phyloP scores from a whole-genome alignment of 2,888 invertebrate species.

The Dyspetes luteomarginatus region DNA sequence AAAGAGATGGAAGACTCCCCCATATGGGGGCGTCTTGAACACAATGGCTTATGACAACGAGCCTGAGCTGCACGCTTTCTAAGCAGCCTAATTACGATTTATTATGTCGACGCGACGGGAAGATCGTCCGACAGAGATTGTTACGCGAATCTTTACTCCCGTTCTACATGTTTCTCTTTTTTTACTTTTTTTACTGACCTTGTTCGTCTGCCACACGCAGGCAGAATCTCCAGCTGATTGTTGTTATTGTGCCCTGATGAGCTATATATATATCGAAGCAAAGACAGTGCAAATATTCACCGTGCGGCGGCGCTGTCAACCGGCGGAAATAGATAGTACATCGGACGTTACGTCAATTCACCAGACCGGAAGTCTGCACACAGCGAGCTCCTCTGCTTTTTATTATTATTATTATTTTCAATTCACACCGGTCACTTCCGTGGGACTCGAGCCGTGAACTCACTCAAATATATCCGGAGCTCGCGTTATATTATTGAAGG shows the following conservation, averaged over 20 bases:
- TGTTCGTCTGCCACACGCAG: constrained; percentile 41
- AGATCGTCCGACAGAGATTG: constrained; percentile 58
- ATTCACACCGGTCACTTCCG: constrained; percentile 51
- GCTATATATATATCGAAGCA: not conserved
- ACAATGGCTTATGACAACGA: constrained; percentile 67
- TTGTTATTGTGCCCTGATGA: not conserved
- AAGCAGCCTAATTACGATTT: constrained; percentile 69
- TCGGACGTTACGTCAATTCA: constrained; percentile 36
- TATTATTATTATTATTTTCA: constrained; percentile 4
- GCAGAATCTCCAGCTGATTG: not conserved
- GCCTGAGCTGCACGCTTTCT: constrained; percentile 68
- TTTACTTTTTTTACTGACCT: constrained; percentile 50
- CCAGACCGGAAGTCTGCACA: constrained; percentile 37
- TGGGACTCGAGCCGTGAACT: constrained; percentile 59
- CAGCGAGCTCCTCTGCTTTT: constrained; percentile 32
- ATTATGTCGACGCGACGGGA: constrained; percentile 62
- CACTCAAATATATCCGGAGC: constrained; percentile 42
- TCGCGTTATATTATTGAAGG: constrained; percentile 33
- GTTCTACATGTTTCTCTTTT: constrained; percentile 29
- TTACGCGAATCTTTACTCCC: constrained; percentile 48
- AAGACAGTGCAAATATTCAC: constrained; percentile 5
- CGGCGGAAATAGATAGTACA: constrained; percentile 28
- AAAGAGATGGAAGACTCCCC: too few relatives aligned
- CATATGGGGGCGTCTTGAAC: constrained; percentile 39
- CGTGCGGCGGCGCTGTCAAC: constrained; percentile 17